These are phyloP conservation scores for Manis javanica DNA, from an alignment of 2,797 vertebrate species.

Conservation along the genomic window DNA sequence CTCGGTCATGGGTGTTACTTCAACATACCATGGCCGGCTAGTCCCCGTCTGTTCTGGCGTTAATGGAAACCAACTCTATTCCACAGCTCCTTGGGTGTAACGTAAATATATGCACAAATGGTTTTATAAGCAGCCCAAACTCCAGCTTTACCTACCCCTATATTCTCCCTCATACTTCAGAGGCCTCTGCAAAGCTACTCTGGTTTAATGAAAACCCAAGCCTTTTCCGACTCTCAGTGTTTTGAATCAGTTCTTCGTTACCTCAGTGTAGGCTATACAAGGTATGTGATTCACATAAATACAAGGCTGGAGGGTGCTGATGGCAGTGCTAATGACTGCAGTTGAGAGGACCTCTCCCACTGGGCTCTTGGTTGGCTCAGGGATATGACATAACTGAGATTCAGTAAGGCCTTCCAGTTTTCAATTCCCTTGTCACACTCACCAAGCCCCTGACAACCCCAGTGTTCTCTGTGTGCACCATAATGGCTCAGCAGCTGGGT, in stretches of 20 bases:
- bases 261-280: neutral
- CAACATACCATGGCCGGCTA: neutral
- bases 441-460: neutral
- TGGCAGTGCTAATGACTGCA: accelerated
- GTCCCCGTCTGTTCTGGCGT: neutral
- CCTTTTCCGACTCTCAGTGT: neutral
- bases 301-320: accelerated
- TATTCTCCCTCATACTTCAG: neutral
- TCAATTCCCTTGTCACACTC: neutral
- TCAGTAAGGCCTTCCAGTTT: neutral
- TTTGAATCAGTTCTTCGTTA: neutral
- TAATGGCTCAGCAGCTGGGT: neutral
- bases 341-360: neutral
- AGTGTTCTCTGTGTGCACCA: neutral
- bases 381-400: too few species aligned
- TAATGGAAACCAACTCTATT: neutral
- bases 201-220: neutral
- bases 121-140: neutral
- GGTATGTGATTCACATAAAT: too few species aligned
- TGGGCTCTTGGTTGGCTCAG: neutral
- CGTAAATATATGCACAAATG: neutral
- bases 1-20: neutral
- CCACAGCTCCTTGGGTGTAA: neutral
- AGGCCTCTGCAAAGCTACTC: neutral
- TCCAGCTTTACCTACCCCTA: neutral